These are phyloP conservation scores for Lepas anatifera DNA, from an alignment of 2,888 invertebrate species.

Conservation along the genomic window DNA sequence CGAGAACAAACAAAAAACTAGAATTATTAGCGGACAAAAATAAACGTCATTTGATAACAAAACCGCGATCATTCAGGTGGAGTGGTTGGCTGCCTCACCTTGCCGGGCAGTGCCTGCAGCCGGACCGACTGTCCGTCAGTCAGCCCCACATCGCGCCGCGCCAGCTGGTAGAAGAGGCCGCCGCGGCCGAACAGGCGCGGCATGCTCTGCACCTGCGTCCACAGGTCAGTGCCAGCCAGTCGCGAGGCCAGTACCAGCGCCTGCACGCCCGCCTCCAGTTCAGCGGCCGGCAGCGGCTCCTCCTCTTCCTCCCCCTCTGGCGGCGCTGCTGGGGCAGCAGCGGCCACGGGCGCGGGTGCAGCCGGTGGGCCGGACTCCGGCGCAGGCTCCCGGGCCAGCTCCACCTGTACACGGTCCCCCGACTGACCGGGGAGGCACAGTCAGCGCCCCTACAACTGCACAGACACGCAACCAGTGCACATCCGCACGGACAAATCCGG, in stretches of 20 bases:
- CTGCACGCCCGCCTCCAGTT: not conserved
- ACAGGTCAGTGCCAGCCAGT: not conserved
- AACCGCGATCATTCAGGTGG: too few relatives aligned
- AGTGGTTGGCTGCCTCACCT: not conserved
- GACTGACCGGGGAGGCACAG: not conserved
- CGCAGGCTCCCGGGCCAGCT: not conserved
- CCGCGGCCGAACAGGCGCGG: not conserved
- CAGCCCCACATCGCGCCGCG: not conserved
- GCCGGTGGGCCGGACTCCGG: not conserved
- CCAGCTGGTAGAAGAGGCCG: not conserved
- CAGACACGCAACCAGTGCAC: too few relatives aligned
- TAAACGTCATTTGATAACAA: too few relatives aligned
- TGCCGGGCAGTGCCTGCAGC: not conserved
- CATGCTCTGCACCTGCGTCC: slow-evolving; percentile 5
- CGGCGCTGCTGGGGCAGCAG: not conserved
- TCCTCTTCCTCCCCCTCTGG: too few relatives aligned
- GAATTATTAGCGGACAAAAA: too few relatives aligned
- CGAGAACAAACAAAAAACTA: too few relatives aligned
- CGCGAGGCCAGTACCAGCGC: not conserved
- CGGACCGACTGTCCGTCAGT: not conserved
- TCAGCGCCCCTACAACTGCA: too few relatives aligned
- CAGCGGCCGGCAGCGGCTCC: not conserved
- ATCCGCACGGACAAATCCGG: too few relatives aligned
- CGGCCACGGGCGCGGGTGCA: not conserved
- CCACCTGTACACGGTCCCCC: not conserved